Percentiles rank a stretch among this genome's conserved stretches.
phyloP scores from a whole-genome alignment of 2,113 vertebrate species.

The Prinia subflava region DNA sequence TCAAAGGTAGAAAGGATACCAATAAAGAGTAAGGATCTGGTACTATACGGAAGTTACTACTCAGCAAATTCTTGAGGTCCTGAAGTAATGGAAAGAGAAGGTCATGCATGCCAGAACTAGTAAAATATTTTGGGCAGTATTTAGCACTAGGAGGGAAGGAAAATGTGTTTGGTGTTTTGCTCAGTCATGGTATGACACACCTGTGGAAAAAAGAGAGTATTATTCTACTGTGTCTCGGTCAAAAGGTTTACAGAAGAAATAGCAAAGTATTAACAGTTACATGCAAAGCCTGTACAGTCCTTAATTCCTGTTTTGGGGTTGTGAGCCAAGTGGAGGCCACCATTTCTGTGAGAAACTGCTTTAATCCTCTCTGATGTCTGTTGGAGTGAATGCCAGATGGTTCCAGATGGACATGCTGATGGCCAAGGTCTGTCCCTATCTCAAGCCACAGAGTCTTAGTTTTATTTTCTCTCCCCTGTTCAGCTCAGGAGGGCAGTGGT shows the following conservation, averaged over 20 bases:
- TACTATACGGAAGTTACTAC: no score
- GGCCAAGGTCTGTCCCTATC: background rate
- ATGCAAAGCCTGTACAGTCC: background rate
- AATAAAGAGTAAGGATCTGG: background rate
- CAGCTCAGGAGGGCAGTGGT: background rate
- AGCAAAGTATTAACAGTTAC: background rate
- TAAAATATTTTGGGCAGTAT: background rate
- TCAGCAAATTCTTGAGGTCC: background rate
- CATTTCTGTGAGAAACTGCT: background rate
- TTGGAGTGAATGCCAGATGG: background rate
- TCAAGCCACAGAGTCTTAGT: background rate
- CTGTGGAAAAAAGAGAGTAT: background rate
- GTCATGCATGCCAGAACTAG: background rate
- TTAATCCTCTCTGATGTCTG: background rate
- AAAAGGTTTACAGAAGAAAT: background rate
- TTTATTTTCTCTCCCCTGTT: background rate
- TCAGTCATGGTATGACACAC: background rate
- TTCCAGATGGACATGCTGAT: background rate
- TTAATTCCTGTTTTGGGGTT: background rate
- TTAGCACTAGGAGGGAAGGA: background rate
- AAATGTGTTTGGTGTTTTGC: accelerated
- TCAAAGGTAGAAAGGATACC: background rate
- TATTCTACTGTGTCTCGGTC: background rate
- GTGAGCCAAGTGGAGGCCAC: background rate
- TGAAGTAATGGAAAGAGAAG: background rate